A percentile compares a stretch with the other conserved stretches of the same genome.
phyloP scores from a whole-genome alignment of 2,797 vertebrate genomes.

The Melanogrammus aeglefinus region DNA sequence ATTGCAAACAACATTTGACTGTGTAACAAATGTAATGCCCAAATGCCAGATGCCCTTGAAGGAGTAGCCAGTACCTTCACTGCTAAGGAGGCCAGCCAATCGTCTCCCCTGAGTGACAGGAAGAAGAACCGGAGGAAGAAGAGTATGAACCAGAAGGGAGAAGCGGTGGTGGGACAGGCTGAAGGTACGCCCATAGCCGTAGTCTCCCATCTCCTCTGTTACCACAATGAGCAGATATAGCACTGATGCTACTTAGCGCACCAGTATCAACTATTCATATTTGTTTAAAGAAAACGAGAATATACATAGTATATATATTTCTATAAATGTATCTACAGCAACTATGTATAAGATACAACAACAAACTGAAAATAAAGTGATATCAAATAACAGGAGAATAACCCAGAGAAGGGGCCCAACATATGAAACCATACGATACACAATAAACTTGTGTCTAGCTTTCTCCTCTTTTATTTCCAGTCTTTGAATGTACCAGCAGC shows the following conservation, averaged over 20 bases:
- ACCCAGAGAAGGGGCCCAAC: no score
- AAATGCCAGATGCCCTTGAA: conserved; percentile 68
- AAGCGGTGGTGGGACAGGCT: conserved; percentile 83
- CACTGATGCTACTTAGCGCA: conserved; percentile 13
- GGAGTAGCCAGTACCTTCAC: conserved; percentile 68
- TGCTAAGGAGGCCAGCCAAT: conserved; percentile 79
- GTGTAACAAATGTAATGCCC: neutral
- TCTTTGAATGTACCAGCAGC: neutral
- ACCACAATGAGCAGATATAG: neutral
- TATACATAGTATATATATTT: no score
- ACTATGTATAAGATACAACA: no score
- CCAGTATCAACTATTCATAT: neutral
- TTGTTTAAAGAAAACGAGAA: no score
- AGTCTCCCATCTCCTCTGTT: neutral
- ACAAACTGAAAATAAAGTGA: neutral
- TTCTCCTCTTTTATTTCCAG: neutral
- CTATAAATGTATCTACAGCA: no score
- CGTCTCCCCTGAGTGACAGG: conserved; percentile 86
- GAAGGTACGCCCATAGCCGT: conserved; percentile 76
- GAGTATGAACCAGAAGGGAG: conserved; percentile 89
- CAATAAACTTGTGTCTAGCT: neutral
- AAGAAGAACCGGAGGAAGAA: conserved; percentile 96
- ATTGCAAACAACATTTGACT: neutral
- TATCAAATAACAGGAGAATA: no score
- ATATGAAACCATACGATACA: neutral